Evolutionary conservation across 1,140 invertebrate genomes (phyloP).

Genomic region (Euura saliciscinereae): DNA sequence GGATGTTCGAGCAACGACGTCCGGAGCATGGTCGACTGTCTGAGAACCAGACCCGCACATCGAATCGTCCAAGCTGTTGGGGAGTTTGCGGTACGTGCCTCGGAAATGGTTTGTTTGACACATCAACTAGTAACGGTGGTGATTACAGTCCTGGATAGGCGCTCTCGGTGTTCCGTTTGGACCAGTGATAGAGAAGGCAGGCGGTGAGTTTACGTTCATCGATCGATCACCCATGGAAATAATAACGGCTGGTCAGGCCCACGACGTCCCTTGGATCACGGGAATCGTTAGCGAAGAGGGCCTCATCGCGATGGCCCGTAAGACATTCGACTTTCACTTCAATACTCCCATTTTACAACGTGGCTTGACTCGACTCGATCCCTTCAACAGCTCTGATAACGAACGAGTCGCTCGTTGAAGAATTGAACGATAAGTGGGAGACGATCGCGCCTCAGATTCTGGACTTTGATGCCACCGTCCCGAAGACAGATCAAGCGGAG

Average conservation of each 20-base stretch:
- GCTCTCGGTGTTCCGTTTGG: slow-evolving; percentile 70
- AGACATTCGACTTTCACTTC: too few relatives aligned
- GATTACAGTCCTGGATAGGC: slow-evolving; percentile 56
- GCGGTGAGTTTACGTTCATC: slow-evolving; percentile 61
- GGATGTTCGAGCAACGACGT: slow-evolving; percentile 69
- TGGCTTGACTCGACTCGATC: slow-evolving; percentile 7
- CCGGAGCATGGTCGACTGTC: slow-evolving; percentile 72
- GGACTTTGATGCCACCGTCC: slow-evolving; percentile 67
- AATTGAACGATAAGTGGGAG: slow-evolving; percentile 65
- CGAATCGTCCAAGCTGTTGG: slow-evolving; percentile 54
- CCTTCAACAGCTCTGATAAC: slow-evolving; percentile 56
- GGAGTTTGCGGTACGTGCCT: slow-evolving; percentile 56
- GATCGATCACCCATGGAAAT: slow-evolving; percentile 62
- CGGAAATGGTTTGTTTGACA: neutral
- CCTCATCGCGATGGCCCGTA: slow-evolving; percentile 68
- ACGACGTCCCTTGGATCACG: slow-evolving; percentile 65
- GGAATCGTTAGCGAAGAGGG: slow-evolving; percentile 66
- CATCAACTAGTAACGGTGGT: slow-evolving; percentile 6
- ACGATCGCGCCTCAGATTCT: slow-evolving; percentile 62
- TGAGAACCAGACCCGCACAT: slow-evolving; percentile 67
- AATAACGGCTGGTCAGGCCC: slow-evolving; percentile 56
- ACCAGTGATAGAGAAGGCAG: slow-evolving; percentile 61
- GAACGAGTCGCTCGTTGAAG: slow-evolving; percentile 50
- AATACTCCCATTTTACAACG: slow-evolving; percentile 1
- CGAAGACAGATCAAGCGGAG: slow-evolving; percentile 47